Evolutionary conservation across 37 sponge, comb jelly and placozoan species (phyloP), one percentile per base, ranked within the genome.

Genomic region (Amphimedon queenslandica): DNA sequence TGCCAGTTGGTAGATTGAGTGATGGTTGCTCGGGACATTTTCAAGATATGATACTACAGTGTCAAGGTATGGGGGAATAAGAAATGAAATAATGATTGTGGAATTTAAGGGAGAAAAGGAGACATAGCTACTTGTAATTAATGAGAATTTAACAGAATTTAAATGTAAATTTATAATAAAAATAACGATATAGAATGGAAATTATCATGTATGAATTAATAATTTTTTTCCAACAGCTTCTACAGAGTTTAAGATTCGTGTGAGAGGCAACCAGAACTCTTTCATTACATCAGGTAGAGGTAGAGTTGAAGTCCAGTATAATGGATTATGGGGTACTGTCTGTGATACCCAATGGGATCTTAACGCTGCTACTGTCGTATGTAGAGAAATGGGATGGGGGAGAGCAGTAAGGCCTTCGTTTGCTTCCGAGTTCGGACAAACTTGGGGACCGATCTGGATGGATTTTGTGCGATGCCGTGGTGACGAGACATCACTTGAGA

Each of bases 281-380:
- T n/a, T n/a, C n/a, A n/a, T n/a, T n/a, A n/a, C n/a, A n/a, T n/a
- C n/a, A n/a, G n/a, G n/a, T 35, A 63, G n/a, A 47, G 84, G 84
- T 16, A 31, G 84, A 33, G 69, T 69, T 18, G 71, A 82, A 42
- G 71, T 68, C 30, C 34, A 25, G 18, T 35, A 78, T 28, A 13
- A 39, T 25, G 69, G 70, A 11, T 2, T 1, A 25, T 69, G 77
- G 70, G 84, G 77, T 2, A 67, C 68, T 27, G 67, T 81, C 27
- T 78, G 82, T 55, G 75, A 78, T 47, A 2, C 65, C 32, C 1
- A 21, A n/a, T 80, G 72, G 73, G 43, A 73, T 41, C 23, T 58
- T 21, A 21, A 60, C 2, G 57, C 27, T 42, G 75, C 82, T 28
- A 53, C 3, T 16, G 76, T 82, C 10, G 83, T 77, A 20, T 82